Conservation (phyloP, 1,140 invertebrate genomes). For the Trigoniulus corallinus region DNA sequence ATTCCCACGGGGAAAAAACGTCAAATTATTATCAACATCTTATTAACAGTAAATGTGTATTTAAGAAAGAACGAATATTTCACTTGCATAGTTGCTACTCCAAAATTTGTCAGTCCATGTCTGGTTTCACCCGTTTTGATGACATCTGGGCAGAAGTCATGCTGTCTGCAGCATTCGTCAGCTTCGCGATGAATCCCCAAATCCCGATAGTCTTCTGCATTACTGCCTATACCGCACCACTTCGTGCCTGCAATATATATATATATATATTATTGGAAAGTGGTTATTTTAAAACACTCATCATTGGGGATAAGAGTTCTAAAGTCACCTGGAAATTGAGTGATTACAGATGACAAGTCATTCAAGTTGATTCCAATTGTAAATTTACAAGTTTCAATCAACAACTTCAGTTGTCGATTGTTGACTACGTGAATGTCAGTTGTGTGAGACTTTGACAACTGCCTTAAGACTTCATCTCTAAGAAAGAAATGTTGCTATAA, state of each 20-base stretch:
- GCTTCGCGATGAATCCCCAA: conserved; percentile 42
- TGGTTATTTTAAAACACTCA: too few relatives aligned
- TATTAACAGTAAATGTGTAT: conserved; percentile 1
- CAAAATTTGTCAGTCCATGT: conserved; percentile 46
- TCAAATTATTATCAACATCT: background rate
- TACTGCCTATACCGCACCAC: conserved; percentile 53
- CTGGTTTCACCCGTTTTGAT: conserved; percentile 39
- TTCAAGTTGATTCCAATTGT: too few relatives aligned
- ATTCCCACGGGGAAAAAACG: background rate
- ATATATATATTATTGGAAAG: too few relatives aligned
- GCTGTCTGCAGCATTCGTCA: conserved; percentile 54
- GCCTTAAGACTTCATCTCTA: too few relatives aligned
- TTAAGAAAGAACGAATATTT: conserved; percentile 1
- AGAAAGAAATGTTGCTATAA: too few relatives aligned
- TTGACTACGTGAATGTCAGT: too few relatives aligned
- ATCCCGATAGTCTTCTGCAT: conserved; percentile 41
- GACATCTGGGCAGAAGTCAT: conserved; percentile 50
- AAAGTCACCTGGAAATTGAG: too few relatives aligned
- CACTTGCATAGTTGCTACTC: conserved; percentile 39
- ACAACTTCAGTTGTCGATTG: too few relatives aligned
- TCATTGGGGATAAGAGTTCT: too few relatives aligned
- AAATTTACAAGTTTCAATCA: too few relatives aligned
- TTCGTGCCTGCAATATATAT: conserved; percentile 39
- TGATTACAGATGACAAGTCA: too few relatives aligned
- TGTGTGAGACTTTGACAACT: too few relatives aligned